Conservation (phyloP, 2,797 vertebrate genomes). For the Acanthiza pusilla region DNA sequence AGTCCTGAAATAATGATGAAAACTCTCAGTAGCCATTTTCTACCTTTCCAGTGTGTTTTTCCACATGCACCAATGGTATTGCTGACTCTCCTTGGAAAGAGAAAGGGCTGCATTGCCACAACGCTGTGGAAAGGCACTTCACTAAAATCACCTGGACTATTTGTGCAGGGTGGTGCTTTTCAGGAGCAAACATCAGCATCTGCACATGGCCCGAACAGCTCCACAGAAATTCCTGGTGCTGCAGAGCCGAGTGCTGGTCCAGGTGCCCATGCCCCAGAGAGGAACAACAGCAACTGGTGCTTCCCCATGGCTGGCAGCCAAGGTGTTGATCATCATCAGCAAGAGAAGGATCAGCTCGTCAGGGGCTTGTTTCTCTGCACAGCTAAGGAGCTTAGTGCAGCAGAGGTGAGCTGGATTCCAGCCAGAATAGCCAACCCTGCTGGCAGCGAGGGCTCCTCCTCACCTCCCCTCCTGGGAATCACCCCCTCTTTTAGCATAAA, state of each 20-base stretch:
- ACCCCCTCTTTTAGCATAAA: background rate
- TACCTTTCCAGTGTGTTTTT: background rate
- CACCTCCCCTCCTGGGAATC: background rate
- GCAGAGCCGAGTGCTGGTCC: rapidly evolving
- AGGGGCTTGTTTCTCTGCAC: background rate
- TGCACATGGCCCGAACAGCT: background rate
- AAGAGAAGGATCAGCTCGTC: conserved; percentile 6
- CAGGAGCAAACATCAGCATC: background rate
- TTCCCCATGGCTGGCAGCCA: background rate
- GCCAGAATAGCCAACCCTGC: background rate
- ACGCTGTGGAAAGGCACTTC: background rate
- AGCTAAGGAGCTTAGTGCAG: conserved; percentile 30
- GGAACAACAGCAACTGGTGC: background rate
- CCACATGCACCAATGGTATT: background rate
- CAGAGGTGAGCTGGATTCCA: background rate
- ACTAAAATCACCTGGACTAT: background rate
- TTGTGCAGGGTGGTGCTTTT: background rate
- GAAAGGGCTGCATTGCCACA: background rate
- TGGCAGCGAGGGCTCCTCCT: background rate
- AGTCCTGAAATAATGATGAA: background rate
- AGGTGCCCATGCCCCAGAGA: rapidly evolving
- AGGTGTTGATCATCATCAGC: background rate
- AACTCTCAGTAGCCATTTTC: background rate
- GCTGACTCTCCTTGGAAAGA: background rate
- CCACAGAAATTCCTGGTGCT: rapidly evolving